Conservation (phyloP, 2,113 vertebrate genomes). For the Gobiocypris rarus region DNA sequence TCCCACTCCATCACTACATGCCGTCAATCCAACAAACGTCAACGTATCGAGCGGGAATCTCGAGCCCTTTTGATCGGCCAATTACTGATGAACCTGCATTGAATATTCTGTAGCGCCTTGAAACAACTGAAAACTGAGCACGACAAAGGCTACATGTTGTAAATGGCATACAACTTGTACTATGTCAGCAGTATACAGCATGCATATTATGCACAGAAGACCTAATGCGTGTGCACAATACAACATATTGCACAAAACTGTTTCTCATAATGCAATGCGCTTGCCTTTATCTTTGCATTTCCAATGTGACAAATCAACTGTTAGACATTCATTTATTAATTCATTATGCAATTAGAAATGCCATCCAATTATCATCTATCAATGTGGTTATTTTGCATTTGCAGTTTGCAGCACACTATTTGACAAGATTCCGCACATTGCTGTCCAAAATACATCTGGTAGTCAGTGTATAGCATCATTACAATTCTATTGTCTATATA, state of each 20-base stretch:
- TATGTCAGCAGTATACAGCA: too few relatives aligned
- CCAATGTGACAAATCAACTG: too few relatives aligned
- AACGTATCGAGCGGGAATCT: background rate
- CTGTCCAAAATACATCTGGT: background rate
- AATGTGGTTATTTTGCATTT: background rate
- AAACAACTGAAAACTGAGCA: background rate
- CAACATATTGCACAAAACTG: too few relatives aligned
- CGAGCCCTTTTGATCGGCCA: background rate
- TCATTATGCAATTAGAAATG: background rate
- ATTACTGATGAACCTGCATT: background rate
- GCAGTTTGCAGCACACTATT: background rate
- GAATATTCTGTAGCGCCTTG: background rate
- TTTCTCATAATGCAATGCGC: too few relatives aligned
- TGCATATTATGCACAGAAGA: too few relatives aligned
- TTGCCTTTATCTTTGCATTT: too few relatives aligned
- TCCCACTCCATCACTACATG: slow-evolving; percentile 47
- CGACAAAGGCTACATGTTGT: background rate
- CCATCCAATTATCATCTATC: background rate
- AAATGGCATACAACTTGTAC: too few relatives aligned
- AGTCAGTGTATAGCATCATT: too few relatives aligned
- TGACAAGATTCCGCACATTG: background rate
- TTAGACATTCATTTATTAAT: background rate
- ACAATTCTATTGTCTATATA: background rate
- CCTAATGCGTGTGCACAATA: too few relatives aligned
- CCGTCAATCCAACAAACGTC: background rate